These are phyloP conservation scores for Rattus rattus DNA, from an alignment of 2,113 vertebrate genomes.

Conservation along the genomic window DNA sequence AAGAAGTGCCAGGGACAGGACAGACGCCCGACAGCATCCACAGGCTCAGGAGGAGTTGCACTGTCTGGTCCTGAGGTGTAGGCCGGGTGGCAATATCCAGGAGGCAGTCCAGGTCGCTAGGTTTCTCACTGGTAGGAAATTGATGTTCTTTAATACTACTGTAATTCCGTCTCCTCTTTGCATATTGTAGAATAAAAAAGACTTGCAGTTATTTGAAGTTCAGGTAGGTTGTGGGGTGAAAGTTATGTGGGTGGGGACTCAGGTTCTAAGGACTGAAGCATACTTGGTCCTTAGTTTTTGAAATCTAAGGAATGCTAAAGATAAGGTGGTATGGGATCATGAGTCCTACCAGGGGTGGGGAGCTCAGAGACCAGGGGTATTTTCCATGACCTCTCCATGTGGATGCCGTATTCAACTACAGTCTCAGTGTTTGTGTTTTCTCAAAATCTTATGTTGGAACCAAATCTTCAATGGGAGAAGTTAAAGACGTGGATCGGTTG, in stretches of 20 bases:
- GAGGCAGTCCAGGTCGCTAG: not conserved
- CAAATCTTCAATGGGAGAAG: not conserved
- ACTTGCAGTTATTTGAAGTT: not conserved
- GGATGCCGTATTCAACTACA: too few relatives aligned
- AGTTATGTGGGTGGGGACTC: not conserved
- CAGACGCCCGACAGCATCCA: rapidly evolving
- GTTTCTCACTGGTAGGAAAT: not conserved
- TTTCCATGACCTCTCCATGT: not conserved
- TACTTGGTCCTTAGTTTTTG: not conserved
- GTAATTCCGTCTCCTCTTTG: not conserved
- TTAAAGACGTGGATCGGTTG: not conserved
- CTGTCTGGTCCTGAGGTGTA: not conserved
- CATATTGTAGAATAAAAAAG: not conserved
- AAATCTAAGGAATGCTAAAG: not conserved
- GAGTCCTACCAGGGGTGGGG: not conserved
- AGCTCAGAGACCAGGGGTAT: not conserved
- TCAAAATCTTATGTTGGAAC: not conserved
- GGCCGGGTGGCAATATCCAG: rapidly evolving
- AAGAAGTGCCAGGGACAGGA: not conserved
- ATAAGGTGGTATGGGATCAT: not conserved
- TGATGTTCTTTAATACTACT: not conserved
- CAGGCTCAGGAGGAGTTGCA: not conserved
- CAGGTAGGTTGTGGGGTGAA: not conserved
- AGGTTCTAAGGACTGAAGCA: not conserved
- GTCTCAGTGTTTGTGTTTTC: not conserved